Percentiles rank a stretch among this genome's conserved stretches.
Evolutionary conservation across 2,113 vertebrate species (phyloP).

Genomic region (Toxotes jaculatrix): DNA sequence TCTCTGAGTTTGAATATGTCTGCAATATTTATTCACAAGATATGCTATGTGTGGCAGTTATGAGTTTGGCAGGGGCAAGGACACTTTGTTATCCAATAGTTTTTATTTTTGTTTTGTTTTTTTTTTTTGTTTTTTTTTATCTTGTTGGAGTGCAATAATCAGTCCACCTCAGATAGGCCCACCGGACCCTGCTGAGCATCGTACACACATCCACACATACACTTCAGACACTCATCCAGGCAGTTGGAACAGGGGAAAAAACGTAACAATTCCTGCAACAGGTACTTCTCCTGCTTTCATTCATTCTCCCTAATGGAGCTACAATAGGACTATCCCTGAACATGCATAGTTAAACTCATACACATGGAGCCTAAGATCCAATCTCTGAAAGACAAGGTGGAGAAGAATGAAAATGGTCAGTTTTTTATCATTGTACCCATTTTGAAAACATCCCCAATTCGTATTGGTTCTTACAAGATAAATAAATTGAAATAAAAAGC

Average conservation of each 20-base stretch:
- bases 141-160: slow-evolving; percentile 86
- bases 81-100: slow-evolving; percentile 73
- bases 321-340: slow-evolving; percentile 69
- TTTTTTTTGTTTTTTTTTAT: slow-evolving; percentile 41
- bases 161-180: slow-evolving; percentile 80
- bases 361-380: slow-evolving; percentile 72
- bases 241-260: slow-evolving; percentile 58
- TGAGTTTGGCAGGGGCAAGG: slow-evolving; percentile 76
- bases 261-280: slow-evolving; percentile 55
- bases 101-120: slow-evolving; percentile 54
- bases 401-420: slow-evolving; percentile 78
- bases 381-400: slow-evolving; percentile 77
- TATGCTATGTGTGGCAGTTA: slow-evolving; percentile 77
- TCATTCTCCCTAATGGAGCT: slow-evolving; percentile 63
- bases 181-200: slow-evolving; percentile 75
- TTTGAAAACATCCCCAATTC: slow-evolving; percentile 84
- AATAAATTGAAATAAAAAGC: slow-evolving; percentile 84
- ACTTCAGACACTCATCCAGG: slow-evolving; percentile 43
- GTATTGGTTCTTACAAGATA: slow-evolving; percentile 87
- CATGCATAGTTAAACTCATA: slow-evolving; percentile 64
- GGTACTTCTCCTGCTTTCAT: slow-evolving; percentile 79
- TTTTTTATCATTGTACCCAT: slow-evolving; percentile 83
- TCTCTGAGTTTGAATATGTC: slow-evolving; percentile 80
- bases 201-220: slow-evolving; percentile 39
- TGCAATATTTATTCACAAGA: slow-evolving; percentile 84